Base-by-base conservation (phyloP, 1,140 invertebrate genomes). In the Drosophila tani region DNA sequence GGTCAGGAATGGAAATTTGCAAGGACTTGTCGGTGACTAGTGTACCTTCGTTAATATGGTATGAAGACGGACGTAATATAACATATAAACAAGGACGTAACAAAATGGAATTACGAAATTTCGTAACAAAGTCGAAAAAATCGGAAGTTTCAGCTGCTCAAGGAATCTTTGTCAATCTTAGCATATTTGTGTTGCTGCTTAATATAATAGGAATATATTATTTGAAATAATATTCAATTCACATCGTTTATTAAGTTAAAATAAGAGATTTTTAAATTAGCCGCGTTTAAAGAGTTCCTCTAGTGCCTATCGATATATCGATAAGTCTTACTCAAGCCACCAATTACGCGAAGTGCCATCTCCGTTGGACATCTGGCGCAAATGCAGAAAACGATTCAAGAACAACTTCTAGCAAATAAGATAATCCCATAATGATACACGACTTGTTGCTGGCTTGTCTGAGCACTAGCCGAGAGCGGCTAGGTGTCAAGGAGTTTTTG, bases 401-500 rank as follows among this genome's bases (percentile, higher is more conserved):
- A 45, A 38, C 3, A 11, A 29, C 15, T 24, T 12, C 0, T 4
- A 11, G 8, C 2, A 15, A 35, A 56, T 14, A 55, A 53, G 7
- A 32, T 29, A 15, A 14, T 47, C 6, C 24, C 24, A 75, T 38
- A 65, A 93, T 93, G 92, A 85, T 93, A 24, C 88, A 92, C 21
- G 92, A 93, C 40, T 59, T 93, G 47, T 27, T 93, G 35, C 27
- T 92, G 4, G 84, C 88, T 1, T 90, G 92, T 29, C 49, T 92
- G n/a, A 90, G 79, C 64, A 50, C 79, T 2, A 66, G 64, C 51
- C 55, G 63, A 2, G 76, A 84, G 2, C 76, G 70, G 5, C 24
- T 59, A 5, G 71, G 78, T 0, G 63, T 93, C 19, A 62, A 77
- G 29, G 62, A 60, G 9, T 92, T 93, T n/a, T 41, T 82, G 45